A percentile compares a stretch with the other conserved stretches of the same genome.
Conservation (phyloP, 2,888 invertebrate genomes). For the Agriopis marginaria region DNA sequence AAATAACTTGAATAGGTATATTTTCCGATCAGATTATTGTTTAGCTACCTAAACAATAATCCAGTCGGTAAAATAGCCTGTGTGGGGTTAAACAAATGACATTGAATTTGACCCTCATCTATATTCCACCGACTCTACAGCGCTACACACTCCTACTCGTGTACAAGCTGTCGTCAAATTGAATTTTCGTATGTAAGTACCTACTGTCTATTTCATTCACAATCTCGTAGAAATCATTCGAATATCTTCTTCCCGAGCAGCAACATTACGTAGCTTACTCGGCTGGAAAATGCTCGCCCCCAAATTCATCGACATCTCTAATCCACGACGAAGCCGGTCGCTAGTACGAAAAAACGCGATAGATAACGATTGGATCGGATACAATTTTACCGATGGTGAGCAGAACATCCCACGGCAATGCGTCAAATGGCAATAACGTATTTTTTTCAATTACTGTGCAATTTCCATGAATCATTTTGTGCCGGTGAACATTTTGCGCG, state of each 20-base stretch:
- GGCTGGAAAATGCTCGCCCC: conserved; percentile 29
- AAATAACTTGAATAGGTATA: conserved; percentile 20
- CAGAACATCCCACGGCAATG: conserved; percentile 67
- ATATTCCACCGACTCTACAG: background rate
- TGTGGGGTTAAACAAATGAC: background rate
- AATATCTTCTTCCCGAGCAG: conserved; percentile 14
- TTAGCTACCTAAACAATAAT: background rate
- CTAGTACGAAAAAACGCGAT: conserved; percentile 39
- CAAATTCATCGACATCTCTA: conserved; percentile 38
- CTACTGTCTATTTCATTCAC: background rate
- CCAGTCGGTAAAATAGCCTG: no score
- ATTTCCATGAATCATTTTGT: conserved; percentile 82
- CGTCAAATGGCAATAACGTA: conserved; percentile 82
- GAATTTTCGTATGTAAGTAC: background rate
- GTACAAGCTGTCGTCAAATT: background rate
- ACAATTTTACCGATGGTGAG: conserved; percentile 56
- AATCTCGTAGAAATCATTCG: conserved; percentile 1
- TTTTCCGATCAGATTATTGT: conserved; percentile 10
- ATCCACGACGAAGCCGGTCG: conserved; percentile 26
- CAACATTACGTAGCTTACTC: conserved; percentile 24
- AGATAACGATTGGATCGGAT: conserved; percentile 58
- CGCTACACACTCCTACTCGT: background rate
- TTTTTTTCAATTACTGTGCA: conserved; percentile 84
- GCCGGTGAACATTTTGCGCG: conserved; percentile 67
- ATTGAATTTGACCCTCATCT: background rate